These are phyloP conservation scores for Pasiphila rectangulata DNA, from an alignment of 2,888 invertebrate species.

Conservation along the genomic window DNA sequence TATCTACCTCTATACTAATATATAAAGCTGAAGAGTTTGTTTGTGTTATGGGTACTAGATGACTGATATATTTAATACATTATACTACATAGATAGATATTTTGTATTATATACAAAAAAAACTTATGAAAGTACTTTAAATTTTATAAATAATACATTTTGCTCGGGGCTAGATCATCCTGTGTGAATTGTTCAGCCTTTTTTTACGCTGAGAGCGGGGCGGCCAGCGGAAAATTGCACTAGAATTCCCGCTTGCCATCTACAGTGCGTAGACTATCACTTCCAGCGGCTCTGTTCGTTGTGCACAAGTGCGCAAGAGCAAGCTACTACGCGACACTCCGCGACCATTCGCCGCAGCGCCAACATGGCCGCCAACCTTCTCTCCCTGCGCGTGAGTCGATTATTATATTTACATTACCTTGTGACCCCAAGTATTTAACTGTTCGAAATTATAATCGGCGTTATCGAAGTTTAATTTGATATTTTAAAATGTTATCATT, in stretches of 20 bases:
- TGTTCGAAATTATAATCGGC: neutral
- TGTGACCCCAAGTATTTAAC: neutral
- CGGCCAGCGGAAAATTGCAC: too few relatives aligned
- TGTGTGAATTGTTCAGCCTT: too few relatives aligned
- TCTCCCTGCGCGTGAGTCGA: conserved; percentile 57
- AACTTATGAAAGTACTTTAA: neutral
- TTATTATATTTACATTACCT: conserved; percentile 24
- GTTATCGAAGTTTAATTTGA: too few relatives aligned
- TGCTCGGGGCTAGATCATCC: too few relatives aligned
- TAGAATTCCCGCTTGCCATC: neutral
- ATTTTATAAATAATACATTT: too few relatives aligned
- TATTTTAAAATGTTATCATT: too few relatives aligned
- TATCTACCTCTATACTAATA: too few relatives aligned
- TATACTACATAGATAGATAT: too few relatives aligned
- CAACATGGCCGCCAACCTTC: conserved; percentile 62
- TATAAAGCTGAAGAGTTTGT: too few relatives aligned
- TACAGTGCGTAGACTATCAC: conserved; percentile 25
- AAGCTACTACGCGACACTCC: conserved; percentile 57
- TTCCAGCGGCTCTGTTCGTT: conserved; percentile 49
- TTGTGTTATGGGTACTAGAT: neutral
- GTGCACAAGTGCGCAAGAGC: conserved; percentile 52
- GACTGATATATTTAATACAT: too few relatives aligned
- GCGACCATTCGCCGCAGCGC: conserved; percentile 64
- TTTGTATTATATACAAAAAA: neutral
- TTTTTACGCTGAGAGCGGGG: too few relatives aligned